A percentile compares a stretch with the other conserved stretches of the same genome.
These are phyloP conservation scores for Xiphophorus hellerii DNA, from an alignment of 2,113 vertebrate species.

Conservation along the genomic window DNA sequence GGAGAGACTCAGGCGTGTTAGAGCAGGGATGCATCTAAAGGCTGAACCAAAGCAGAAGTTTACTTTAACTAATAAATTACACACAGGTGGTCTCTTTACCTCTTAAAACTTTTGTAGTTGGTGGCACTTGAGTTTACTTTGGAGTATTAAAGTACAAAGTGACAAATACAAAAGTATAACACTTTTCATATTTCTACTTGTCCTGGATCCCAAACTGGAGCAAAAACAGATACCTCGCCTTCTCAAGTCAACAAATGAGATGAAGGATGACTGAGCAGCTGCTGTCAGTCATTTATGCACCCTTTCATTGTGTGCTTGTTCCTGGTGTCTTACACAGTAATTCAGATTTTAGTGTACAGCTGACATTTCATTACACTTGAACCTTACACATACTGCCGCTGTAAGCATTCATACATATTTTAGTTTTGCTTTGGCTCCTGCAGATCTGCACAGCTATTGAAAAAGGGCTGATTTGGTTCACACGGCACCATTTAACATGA, in stretches of 20 bases:
- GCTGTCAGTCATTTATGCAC: neutral
- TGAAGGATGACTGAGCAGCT: neutral
- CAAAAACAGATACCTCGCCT: no score
- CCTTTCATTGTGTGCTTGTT: neutral
- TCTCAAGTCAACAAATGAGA: neutral
- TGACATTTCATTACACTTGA: neutral
- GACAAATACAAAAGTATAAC: no score
- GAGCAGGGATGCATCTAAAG: no score
- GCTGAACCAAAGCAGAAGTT: no score
- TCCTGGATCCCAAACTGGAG: no score
- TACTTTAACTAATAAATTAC: no score
- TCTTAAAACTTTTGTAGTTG: no score
- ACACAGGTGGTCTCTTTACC: no score
- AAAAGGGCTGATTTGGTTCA: constrained; percentile 10
- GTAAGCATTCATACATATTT: neutral
- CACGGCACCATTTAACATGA: constrained; percentile 3
- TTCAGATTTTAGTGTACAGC: neutral
- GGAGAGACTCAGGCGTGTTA: no score
- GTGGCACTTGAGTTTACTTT: no score
- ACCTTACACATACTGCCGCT: neutral
- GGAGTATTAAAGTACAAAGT: no score
- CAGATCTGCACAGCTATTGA: neutral
- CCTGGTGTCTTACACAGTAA: neutral
- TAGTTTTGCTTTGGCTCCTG: neutral
- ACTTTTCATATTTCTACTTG: no score